Evolutionary conservation across 2,888 invertebrate species (phyloP).

Genomic region (Cosmia trapezina): DNA sequence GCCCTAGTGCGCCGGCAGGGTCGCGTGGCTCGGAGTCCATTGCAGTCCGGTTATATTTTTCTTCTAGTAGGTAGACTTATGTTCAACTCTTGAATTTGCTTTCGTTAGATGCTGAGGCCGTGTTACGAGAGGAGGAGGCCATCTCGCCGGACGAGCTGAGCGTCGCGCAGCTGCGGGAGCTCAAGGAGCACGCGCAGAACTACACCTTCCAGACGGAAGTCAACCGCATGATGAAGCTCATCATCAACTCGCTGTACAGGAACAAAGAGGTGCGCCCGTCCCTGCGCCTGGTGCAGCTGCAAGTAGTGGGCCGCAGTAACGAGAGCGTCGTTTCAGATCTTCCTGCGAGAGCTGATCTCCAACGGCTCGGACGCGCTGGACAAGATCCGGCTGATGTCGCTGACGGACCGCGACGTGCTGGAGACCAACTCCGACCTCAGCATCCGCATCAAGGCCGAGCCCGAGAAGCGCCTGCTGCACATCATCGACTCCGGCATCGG

Average conservation of each 20-base stretch:
- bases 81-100: not conserved
- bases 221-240: slow-evolving; percentile 99
- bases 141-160: slow-evolving; percentile 98
- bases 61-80: too few relatives aligned
- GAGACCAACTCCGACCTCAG: slow-evolving; percentile 95
- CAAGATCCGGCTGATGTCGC: slow-evolving; percentile 97
- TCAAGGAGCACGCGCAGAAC: slow-evolving; percentile 96
- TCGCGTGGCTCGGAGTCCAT: too few relatives aligned
- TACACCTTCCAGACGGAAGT: slow-evolving; percentile 99
- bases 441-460: slow-evolving; percentile 98
- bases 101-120: slow-evolving; percentile 95
- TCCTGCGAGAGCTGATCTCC: slow-evolving; percentile 99
- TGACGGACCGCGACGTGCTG: slow-evolving; percentile 96
- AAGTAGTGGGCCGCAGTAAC: not conserved
- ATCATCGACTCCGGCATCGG: slow-evolving; percentile 99
- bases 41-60: too few relatives aligned
- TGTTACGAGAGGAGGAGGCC: slow-evolving; percentile 98
- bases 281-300: not conserved
- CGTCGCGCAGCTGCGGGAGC: slow-evolving; percentile 97
- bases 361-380: slow-evolving; percentile 99
- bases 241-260: slow-evolving; percentile 99
- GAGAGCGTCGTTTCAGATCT: slow-evolving; percentile 92
- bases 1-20: too few relatives aligned
- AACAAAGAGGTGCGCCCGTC: slow-evolving; percentile 96
- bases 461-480: slow-evolving; percentile 97